phyloP scores from a whole-genome alignment of 2,888 invertebrate genomes.

The Pogonocherus hispidulus region DNA sequence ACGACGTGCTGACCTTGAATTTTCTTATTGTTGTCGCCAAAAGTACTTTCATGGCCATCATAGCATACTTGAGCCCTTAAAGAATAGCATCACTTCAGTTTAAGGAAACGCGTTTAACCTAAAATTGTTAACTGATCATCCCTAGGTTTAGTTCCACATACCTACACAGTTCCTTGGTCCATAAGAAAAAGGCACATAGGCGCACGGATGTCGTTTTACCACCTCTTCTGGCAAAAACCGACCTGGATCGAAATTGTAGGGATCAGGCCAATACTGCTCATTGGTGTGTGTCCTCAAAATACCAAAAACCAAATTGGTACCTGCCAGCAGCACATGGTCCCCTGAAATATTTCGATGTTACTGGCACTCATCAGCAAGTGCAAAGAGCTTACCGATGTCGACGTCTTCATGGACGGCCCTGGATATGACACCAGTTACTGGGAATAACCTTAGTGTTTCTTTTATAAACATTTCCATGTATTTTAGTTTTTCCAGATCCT shows the following conservation, averaged over 20 bases:
- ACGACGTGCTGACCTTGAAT: constrained; percentile 53
- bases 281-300: constrained; percentile 63
- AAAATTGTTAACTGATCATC: not conserved
- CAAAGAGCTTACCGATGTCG: constrained; percentile 67
- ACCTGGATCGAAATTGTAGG: constrained; percentile 73
- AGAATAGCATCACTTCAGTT: not conserved
- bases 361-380: not conserved
- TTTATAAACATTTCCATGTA: constrained; percentile 73
- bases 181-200: constrained; percentile 52
- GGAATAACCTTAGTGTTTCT: constrained; percentile 73
- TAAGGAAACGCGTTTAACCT: no score
- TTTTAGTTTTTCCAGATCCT: constrained; percentile 71
- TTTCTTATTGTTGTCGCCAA: constrained; percentile 49
- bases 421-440: constrained; percentile 71
- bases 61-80: constrained; percentile 53
- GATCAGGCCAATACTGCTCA: constrained; percentile 72
- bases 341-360: constrained; percentile 39
- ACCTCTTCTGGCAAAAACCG: constrained; percentile 72
- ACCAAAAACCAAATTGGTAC: constrained; percentile 49
- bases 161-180: constrained; percentile 55
- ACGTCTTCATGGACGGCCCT: constrained; percentile 69
- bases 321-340: constrained; percentile 47
- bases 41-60: constrained; percentile 54
- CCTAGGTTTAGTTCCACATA: constrained; percentile 14
- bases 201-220: constrained; percentile 51